Conservation (phyloP, 92 coral and sea anemone genomes). For the Zoanthus sansibaricus region DNA sequence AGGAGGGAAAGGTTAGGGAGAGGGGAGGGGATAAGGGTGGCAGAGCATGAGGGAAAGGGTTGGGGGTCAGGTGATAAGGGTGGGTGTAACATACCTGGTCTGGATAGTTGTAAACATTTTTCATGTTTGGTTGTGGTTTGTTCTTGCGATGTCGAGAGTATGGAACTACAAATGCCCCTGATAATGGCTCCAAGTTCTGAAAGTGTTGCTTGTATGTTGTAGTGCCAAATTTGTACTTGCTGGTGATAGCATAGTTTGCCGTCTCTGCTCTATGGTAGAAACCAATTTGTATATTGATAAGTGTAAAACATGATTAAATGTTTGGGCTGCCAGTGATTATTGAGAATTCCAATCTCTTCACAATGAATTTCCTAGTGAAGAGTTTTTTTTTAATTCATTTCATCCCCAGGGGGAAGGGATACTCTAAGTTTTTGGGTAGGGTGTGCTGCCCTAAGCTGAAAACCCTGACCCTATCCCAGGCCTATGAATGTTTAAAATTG, state of each 20-base stretch:
- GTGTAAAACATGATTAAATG: no score
- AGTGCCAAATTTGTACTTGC: constrained; percentile 76
- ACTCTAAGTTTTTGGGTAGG: no score
- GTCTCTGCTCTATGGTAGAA: constrained; percentile 66
- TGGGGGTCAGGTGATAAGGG: neutral
- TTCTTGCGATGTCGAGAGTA: constrained; percentile 91
- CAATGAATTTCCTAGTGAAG: no score
- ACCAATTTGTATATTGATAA: neutral
- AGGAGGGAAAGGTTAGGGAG: no score
- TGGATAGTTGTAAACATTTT: constrained; percentile 84
- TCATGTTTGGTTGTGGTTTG: constrained; percentile 91
- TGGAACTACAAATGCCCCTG: constrained; percentile 87
- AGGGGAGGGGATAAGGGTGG: no score
- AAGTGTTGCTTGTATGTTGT: constrained; percentile 92
- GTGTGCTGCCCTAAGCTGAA: no score
- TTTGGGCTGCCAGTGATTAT: no score
- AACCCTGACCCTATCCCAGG: no score
- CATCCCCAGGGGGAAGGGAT: no score
- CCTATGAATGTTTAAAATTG: no score
- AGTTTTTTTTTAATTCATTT: no score
- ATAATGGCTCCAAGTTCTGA: constrained; percentile 75
- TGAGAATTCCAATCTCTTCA: no score
- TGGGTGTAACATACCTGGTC: constrained; percentile 73
- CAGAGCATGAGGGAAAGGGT: neutral
- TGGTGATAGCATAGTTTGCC: constrained; percentile 84